Conservation (phyloP, 2,113 vertebrate genomes). For the Gambusia holbrooki region DNA sequence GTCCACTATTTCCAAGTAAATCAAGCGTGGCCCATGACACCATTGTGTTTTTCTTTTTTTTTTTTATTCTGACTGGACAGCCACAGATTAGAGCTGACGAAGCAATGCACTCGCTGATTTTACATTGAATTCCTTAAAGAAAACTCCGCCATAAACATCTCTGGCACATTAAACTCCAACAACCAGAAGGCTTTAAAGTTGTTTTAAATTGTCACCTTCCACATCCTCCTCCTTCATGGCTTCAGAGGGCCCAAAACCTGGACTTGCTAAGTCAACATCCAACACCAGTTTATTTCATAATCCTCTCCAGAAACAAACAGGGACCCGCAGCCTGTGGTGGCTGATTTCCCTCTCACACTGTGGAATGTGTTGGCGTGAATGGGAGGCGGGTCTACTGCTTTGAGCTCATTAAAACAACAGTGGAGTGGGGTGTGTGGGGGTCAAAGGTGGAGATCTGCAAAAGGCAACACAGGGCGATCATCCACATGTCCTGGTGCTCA, state of each 20-base stretch:
- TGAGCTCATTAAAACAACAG: conserved; percentile 63
- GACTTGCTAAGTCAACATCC: background rate
- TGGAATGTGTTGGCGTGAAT: conserved; percentile 72
- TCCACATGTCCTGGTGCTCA: conserved; percentile 3
- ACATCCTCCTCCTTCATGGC: too few species aligned
- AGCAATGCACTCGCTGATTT: too few species aligned
- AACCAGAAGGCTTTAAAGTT: too few species aligned
- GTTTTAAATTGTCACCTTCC: too few species aligned
- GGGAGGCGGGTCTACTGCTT: conserved; percentile 48
- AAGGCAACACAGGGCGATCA: conserved; percentile 19
- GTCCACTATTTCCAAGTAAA: background rate
- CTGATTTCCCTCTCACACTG: conserved; percentile 36
- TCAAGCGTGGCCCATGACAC: background rate
- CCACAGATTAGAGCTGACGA: too few species aligned
- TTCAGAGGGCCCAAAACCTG: too few species aligned
- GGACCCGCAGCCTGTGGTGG: conserved; percentile 1
- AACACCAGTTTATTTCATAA: background rate
- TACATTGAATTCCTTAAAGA: too few species aligned
- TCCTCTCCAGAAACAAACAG: conserved; percentile 3
- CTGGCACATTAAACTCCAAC: too few species aligned
- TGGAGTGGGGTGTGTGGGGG: conserved; percentile 29
- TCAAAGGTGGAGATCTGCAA: conserved; percentile 53
- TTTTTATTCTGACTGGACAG: too few species aligned
- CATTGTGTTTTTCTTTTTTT: too few species aligned
- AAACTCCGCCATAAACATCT: too few species aligned